Evolutionary conservation across 2,888 invertebrate species (phyloP).

Genomic region (Apoda limacodes): DNA sequence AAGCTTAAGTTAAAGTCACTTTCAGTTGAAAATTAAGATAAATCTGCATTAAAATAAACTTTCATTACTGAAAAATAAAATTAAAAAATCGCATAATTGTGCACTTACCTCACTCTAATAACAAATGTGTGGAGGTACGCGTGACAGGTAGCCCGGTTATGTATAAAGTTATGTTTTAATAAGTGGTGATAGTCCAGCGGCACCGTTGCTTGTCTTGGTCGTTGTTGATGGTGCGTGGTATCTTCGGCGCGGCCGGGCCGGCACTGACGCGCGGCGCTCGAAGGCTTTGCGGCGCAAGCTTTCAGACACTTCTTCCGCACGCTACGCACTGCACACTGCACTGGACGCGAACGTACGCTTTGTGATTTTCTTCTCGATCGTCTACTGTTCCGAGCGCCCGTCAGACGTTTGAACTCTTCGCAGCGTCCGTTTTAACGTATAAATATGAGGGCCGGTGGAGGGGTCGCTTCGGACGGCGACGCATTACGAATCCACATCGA

Average conservation of each 20-base stretch:
- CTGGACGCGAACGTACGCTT: conserved; percentile 62
- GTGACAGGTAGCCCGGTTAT: conserved; percentile 5
- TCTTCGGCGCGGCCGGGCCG: conserved; percentile 67
- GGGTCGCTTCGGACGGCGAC: conserved; percentile 57
- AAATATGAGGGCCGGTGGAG: conserved; percentile 67
- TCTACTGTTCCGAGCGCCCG: conserved; percentile 65
- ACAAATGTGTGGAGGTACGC: too few species aligned
- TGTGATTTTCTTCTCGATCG: conserved; percentile 60
- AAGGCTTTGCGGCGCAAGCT: conserved; percentile 66
- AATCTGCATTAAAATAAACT: conserved; percentile 6
- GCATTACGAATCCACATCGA: conserved; percentile 63
- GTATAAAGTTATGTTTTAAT: too few species aligned
- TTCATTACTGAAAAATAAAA: conserved; percentile 4
- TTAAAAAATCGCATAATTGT: conserved; percentile 17
- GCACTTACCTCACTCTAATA: conserved; percentile 50
- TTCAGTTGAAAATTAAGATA: neutral
- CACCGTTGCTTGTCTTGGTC: too few species aligned
- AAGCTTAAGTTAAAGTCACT: conserved; percentile 5
- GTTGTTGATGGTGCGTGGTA: conserved; percentile 51
- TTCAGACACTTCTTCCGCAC: conserved; percentile 64
- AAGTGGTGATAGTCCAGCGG: neutral
- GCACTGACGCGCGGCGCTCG: conserved; percentile 60
- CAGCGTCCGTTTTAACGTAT: conserved; percentile 63
- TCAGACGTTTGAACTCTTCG: conserved; percentile 67
- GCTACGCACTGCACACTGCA: conserved; percentile 69